A percentile compares a stretch with the other conserved stretches of the same genome.
Evolutionary conservation across 1,140 invertebrate genomes (phyloP).

Genomic region (Tachypleus tridentatus): DNA sequence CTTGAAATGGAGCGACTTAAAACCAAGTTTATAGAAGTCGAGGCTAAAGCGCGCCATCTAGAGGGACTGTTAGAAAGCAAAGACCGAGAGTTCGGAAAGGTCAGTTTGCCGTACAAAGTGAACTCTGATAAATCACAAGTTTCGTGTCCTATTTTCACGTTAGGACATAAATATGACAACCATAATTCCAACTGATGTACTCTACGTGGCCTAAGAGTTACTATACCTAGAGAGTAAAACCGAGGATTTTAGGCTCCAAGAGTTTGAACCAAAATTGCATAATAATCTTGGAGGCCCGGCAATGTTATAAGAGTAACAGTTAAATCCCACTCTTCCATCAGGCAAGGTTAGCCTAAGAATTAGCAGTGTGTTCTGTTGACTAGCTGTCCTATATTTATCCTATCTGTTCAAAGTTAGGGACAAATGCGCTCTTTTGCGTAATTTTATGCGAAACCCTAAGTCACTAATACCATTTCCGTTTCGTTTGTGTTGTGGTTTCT

Average conservation of each 20-base stretch:
- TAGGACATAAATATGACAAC: not conserved
- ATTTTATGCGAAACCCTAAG: too few relatives aligned
- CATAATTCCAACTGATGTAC: not conserved
- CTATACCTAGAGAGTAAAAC: not conserved
- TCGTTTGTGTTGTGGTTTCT: too few relatives aligned
- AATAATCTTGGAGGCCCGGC: not conserved
- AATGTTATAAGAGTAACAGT: too few relatives aligned
- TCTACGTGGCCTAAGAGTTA: not conserved
- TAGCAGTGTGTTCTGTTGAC: too few relatives aligned
- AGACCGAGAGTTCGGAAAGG: slow-evolving; percentile 36
- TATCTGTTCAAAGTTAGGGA: too few relatives aligned
- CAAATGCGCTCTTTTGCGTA: too few relatives aligned
- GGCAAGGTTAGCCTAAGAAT: too few relatives aligned
- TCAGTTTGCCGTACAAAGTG: slow-evolving; percentile 33
- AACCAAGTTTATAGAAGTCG: slow-evolving; percentile 38
- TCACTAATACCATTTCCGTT: too few relatives aligned
- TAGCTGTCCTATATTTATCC: too few relatives aligned
- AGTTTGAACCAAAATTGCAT: not conserved
- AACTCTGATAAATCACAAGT: slow-evolving; percentile 21
- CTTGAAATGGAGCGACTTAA: slow-evolving; percentile 37
- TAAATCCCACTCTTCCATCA: too few relatives aligned
- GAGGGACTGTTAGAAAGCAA: slow-evolving; percentile 38
- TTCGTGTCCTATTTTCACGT: not conserved
- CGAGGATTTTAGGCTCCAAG: not conserved
- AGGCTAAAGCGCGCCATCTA: slow-evolving; percentile 37